Evolutionary conservation across 2,797 vertebrate genomes (phyloP).

Genomic region (Schizopygopsis malacanthus): DNA sequence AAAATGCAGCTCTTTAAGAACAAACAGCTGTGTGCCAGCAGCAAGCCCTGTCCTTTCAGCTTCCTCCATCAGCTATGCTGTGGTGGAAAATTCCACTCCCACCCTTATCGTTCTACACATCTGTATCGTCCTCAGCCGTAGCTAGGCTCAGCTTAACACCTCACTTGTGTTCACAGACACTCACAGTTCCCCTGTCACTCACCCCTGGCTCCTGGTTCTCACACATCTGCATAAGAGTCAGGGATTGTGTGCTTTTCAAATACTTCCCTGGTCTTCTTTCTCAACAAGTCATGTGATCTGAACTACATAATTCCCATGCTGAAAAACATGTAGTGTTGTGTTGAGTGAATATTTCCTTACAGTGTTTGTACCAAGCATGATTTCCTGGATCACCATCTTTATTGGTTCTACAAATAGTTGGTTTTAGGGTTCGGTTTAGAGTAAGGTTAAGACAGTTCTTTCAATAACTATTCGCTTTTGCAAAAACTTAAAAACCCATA

Average conservation of each 20-base stretch:
- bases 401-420: neutral
- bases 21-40: constrained; percentile 65
- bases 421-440: neutral
- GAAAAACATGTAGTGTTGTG: neutral
- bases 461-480: neutral
- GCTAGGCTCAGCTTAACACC: constrained; percentile 51
- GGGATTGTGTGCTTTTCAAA: constrained; percentile 9
- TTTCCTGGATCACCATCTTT: neutral
- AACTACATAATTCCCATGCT: neutral
- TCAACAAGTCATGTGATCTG: neutral
- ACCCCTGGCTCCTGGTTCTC: constrained; percentile 6
- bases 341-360: neutral
- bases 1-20: constrained; percentile 72
- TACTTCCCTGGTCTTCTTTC: neutral
- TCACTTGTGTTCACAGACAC: constrained; percentile 39
- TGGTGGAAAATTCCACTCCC: constrained; percentile 64
- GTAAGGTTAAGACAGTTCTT: neutral
- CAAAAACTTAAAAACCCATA: neutral
- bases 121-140: constrained; percentile 31
- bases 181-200: constrained; percentile 9
- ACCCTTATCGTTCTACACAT: constrained; percentile 52
- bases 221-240: constrained; percentile 42
- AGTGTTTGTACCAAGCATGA: neutral
- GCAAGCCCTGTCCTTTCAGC: constrained; percentile 38
- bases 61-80: constrained; percentile 15